A percentile compares a stretch with the other conserved stretches of the same genome.
Evolutionary conservation across 1,140 invertebrate species (phyloP).

Genomic region (Papilio machaon): DNA sequence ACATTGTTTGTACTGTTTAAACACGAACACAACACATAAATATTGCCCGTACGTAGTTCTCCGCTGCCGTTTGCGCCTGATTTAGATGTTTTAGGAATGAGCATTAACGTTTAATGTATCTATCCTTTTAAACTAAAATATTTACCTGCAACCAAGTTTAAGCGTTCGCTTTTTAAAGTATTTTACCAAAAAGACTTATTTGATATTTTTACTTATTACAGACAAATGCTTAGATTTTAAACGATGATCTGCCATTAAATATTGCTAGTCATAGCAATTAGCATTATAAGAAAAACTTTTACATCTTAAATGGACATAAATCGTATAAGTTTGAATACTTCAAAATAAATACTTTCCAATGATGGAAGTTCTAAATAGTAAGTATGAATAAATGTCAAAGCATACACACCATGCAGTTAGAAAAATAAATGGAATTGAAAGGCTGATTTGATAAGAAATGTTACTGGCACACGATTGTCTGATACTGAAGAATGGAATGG

Average conservation of each 20-base stretch:
- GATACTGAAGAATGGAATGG: slow-evolving; percentile 19
- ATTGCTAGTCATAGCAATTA: too few relatives aligned
- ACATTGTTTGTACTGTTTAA: slow-evolving; percentile 28
- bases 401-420: neutral
- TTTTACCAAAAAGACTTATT: neutral
- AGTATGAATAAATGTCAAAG: too few relatives aligned
- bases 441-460: slow-evolving; percentile 7
- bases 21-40: slow-evolving; percentile 20
- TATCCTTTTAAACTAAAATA: slow-evolving; percentile 27
- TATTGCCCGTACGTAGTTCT: slow-evolving; percentile 4
- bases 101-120: slow-evolving; percentile 26
- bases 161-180: slow-evolving; percentile 4
- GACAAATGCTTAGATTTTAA: too few relatives aligned
- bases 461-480: slow-evolving; percentile 10
- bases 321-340: too few relatives aligned
- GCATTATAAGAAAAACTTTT: neutral
- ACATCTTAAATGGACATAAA: too few relatives aligned
- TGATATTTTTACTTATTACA: neutral
- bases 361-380: too few relatives aligned
- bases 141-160: neutral
- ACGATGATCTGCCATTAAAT: too few relatives aligned
- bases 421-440: slow-evolving; percentile 5
- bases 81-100: slow-evolving; percentile 34
- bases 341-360: too few relatives aligned
- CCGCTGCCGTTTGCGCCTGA: neutral